Conservation (phyloP, 2,888 invertebrate species). For the Aphrophora alni region DNA sequence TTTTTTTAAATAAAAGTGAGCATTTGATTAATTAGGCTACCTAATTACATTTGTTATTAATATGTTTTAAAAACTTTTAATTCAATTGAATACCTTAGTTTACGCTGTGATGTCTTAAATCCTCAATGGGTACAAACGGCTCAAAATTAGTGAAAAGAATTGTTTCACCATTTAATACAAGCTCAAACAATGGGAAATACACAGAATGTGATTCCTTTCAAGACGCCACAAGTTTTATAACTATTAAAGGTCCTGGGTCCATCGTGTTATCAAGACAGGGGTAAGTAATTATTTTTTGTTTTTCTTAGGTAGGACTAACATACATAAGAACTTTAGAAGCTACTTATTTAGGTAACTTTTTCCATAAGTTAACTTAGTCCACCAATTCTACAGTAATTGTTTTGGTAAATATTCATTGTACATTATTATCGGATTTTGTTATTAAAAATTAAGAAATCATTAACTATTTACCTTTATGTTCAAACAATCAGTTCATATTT, state of each 20-base stretch:
- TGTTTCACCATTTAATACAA: constrained; percentile 40
- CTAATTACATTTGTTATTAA: not conserved
- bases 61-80: not conserved
- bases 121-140: constrained; percentile 46
- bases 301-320: no score
- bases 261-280: constrained; percentile 48
- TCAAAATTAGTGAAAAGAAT: constrained; percentile 47
- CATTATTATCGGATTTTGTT: no score
- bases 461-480: no score
- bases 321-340: no score
- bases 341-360: no score
- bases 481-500: no score
- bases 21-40: not conserved
- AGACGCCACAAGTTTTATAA: not conserved
- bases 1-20: not conserved
- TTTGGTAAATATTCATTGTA: no score
- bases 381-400: no score
- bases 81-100: not conserved
- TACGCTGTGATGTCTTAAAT: not conserved
- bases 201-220: constrained; percentile 10
- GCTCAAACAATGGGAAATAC: constrained; percentile 3
- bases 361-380: no score
- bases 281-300: constrained; percentile 38
- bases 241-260: constrained; percentile 10
- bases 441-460: no score